Conservation (phyloP, 2,113 vertebrate genomes). For the Myodes glareolus region DNA sequence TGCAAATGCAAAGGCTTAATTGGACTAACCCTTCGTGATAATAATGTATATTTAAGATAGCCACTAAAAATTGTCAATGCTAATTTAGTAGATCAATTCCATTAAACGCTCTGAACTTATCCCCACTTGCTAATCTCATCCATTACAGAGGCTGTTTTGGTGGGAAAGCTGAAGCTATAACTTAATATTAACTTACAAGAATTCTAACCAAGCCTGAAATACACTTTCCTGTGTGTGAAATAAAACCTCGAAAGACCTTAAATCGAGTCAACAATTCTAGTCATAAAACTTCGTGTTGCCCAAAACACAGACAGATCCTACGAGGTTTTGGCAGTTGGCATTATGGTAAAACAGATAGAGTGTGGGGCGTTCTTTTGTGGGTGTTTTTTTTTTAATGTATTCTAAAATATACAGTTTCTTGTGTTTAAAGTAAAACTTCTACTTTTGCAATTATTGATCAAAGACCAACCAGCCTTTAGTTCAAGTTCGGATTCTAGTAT, state of each 20-base stretch:
- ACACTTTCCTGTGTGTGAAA: constrained; percentile 52
- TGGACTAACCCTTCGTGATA: constrained; percentile 81
- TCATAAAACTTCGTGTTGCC: constrained; percentile 33
- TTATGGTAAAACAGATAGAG: not conserved
- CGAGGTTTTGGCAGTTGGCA: constrained; percentile 2
- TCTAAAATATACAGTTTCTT: not conserved
- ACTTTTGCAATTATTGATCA: constrained; percentile 40
- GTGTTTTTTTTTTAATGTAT: not conserved
- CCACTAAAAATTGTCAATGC: constrained; percentile 83
- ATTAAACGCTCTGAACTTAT: constrained; percentile 83
- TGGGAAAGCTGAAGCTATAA: constrained; percentile 78
- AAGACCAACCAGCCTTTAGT: constrained; percentile 9
- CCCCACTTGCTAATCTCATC: constrained; percentile 81
- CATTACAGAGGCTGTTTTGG: constrained; percentile 77
- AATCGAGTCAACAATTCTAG: constrained; percentile 34
- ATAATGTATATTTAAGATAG: constrained; percentile 84
- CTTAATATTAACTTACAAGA: constrained; percentile 73
- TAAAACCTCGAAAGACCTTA: constrained; percentile 51
- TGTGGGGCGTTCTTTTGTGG: not conserved
- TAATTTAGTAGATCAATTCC: constrained; percentile 83
- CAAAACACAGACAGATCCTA: constrained; percentile 36
- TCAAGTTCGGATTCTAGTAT: constrained; percentile 56
- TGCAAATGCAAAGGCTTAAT: constrained; percentile 80
- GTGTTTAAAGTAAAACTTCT: constrained; percentile 38
- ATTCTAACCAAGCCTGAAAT: constrained; percentile 58